A percentile compares a stretch with the other conserved stretches of the same genome.
Conservation (phyloP, 2,888 invertebrate species). For the Isoperla grammatica region DNA sequence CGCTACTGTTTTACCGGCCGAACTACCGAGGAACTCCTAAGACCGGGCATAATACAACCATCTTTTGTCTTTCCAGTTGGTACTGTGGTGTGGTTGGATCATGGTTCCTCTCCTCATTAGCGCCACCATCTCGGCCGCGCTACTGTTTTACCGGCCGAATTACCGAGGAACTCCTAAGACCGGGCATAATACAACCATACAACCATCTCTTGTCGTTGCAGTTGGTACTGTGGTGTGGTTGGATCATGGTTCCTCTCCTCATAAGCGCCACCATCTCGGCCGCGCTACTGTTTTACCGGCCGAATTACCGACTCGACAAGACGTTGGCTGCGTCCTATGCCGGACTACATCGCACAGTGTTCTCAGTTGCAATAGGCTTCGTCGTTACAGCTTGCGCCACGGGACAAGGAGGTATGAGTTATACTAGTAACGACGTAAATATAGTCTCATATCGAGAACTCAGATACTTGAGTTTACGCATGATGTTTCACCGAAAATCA, state of each 20-base stretch:
- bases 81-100: not conserved
- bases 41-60: no score
- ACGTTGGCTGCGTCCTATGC: constrained; percentile 10
- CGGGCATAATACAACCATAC: no score
- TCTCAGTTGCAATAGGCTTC: constrained; percentile 12
- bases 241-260: constrained; percentile 1
- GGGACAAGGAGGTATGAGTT: constrained; percentile 15
- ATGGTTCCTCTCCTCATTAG: not conserved
- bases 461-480: no score
- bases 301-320: constrained; percentile 5
- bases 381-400: constrained; percentile 9
- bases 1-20: constrained; percentile 15
- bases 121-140: constrained; percentile 5
- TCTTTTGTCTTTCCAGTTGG: constrained; percentile 14
- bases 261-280: not conserved
- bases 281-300: constrained; percentile 16
- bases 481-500: no score
- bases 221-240: not conserved
- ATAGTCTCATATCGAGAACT: no score
- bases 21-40: no score
- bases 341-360: constrained; percentile 18
- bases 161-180: no score
- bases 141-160: constrained; percentile 13
- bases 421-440: no score
- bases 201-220: no score